A percentile compares a stretch with the other conserved stretches of the same genome.
phyloP scores from a whole-genome alignment of 2,113 vertebrate genomes.

The Centropus unirufus region DNA sequence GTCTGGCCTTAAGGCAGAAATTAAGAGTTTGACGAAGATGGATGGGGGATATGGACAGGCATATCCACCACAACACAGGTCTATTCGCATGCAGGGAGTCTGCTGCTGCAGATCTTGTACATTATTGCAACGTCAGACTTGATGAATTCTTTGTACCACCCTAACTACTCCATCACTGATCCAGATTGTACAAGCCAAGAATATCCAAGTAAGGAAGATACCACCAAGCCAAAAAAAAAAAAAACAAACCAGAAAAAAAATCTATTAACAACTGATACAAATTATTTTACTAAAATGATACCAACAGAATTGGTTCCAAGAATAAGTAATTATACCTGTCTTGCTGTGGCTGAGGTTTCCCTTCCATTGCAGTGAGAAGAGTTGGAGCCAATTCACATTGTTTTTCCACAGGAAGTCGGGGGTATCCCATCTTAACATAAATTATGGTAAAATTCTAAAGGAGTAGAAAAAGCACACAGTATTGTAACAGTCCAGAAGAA shows the following conservation, averaged over 20 bases:
- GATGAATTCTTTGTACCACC: background rate
- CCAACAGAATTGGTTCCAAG: background rate
- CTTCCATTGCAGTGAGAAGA: slow-evolving; percentile 98
- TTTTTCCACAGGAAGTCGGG: slow-evolving; percentile 92
- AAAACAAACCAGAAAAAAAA: too few species aligned
- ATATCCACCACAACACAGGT: background rate
- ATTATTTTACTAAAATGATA: background rate
- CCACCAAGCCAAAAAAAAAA: background rate
- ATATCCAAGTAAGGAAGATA: background rate
- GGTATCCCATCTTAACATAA: slow-evolving; percentile 99
- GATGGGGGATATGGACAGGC: background rate
- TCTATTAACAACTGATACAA: background rate
- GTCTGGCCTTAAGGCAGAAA: background rate
- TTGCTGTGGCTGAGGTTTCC: slow-evolving; percentile 96
- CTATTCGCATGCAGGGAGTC: background rate
- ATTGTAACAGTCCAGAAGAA: background rate
- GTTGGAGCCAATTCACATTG: slow-evolving; percentile 96
- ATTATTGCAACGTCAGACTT: background rate
- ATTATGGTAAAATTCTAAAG: slow-evolving; percentile 98
- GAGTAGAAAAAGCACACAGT: slow-evolving; percentile 15
- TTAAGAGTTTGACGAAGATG: background rate
- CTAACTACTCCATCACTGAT: background rate
- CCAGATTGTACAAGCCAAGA: background rate
- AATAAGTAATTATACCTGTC: slow-evolving; percentile 84
- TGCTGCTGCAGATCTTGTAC: background rate